Evolutionary conservation across 2,888 invertebrate species (phyloP), one percentile per base, ranked within the genome.

Genomic region (Agrotis puta): DNA sequence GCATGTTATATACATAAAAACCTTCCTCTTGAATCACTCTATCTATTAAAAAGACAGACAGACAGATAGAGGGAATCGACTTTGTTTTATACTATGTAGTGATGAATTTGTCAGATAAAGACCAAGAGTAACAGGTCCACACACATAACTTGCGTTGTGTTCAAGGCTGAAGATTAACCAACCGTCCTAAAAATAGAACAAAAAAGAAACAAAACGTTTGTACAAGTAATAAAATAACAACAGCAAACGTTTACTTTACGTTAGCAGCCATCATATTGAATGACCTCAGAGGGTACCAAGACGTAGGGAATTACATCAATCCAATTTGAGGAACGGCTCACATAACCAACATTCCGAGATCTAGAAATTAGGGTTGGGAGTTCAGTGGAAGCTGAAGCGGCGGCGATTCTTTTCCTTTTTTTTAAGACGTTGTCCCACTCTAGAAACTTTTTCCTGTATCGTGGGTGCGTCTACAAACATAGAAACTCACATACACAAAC

Each of bases 301-400:
- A 91, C 88, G 85, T 85, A 86, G 87, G 87, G 91, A 92, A 94
- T 94, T 92, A 94, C 94, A 93, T 93, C 93, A 94, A 94, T 94
- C 94, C 94, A 95, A 94, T 94, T 94, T 94, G 89, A 92, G 90
- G 84, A 92, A 93, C 89, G 92, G 88, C 89, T 92, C 91, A 83
- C 91, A 92, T 94, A 93, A 93, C 92, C 89, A 86, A 88, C 91
- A 89, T 92, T 91, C 89, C 88, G 87, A 88, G 89, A 90, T 90
- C 89, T 88, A 88, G 90, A 91, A 91, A 92, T 92, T 91, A 91
- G 88, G 83, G 83, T 51, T 50, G 71, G 82, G 86, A 50, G 11
- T 66, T 75, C 85, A 75, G 33, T 1, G 62, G 0, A 47, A 45
- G 75, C 67, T 77, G 47, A 5, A 64, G 83, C 74, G 84, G 51